Evolutionary conservation across 2,113 vertebrate genomes (phyloP), one percentile per base, ranked within the genome.

Genomic region (Rousettus leschenaultii): DNA sequence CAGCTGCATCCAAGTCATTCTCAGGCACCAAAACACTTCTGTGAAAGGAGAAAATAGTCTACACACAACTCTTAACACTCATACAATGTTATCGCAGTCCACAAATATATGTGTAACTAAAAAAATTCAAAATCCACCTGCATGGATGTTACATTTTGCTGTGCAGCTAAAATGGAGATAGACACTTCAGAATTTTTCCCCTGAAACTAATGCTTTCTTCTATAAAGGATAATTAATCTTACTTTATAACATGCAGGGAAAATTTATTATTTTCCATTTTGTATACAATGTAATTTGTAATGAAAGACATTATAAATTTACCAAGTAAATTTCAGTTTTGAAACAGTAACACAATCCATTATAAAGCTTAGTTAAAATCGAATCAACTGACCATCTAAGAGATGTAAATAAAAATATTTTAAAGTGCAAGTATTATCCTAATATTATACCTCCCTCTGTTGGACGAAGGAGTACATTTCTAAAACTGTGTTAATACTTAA

Each of bases 381-480:
- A 77, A 68, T 33, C 85, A 80, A 63, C 0, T 78, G 51, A 79
- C 82, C 66, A 90, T 24, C 45, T 45, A 87, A 75, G 15, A 86
- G 45, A 51, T 24, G 19, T 33, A 89, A 83, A 87, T 38, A 86
- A 33, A 78, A 86, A 9, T 7, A 73, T 84, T 85, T 70, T 75
- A 66, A 94, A 93, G 70, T 86, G 6, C 18, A 84, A 90, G 51
- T 95, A 90, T 70, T 98, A 85, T 90, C 73, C 94, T 95, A 90
- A 96, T 93, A 70, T 89, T 97, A 24, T 84, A 97, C 82, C 97
- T 91, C 98, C 98, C 98, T 97, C 98, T 98, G 96, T 74, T 97
- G 97, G 98, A 68, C 65, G 40, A 97, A 98, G 75, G 15, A 95
- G 68, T 86, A 90, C 70, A 97, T 90, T 92, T 96, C 95, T 94